Percentiles rank a stretch among this genome's conserved stretches.
Conservation (phyloP, 2,888 invertebrate genomes). For the Oscheius sp. region DNA sequence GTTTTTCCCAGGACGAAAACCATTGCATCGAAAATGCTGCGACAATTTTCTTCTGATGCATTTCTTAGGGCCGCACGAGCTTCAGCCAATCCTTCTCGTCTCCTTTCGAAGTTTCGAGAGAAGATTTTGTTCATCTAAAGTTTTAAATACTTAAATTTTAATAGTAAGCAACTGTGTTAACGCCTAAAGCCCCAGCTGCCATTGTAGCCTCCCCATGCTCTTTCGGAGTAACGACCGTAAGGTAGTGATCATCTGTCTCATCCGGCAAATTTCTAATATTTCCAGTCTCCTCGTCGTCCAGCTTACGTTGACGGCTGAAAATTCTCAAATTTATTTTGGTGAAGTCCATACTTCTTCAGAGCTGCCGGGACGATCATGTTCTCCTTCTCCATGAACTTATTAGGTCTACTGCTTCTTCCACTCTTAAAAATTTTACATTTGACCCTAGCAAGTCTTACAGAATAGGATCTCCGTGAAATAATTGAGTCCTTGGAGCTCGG, state of each 20-base stretch:
- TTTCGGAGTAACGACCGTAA: conserved; percentile 11
- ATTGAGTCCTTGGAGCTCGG: conserved; percentile 35
- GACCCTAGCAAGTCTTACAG: not conserved
- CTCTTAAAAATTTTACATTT: not conserved
- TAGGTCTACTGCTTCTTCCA: conserved; percentile 22
- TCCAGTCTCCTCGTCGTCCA: conserved; percentile 16
- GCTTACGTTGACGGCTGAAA: conserved; percentile 18
- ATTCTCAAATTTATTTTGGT: no score
- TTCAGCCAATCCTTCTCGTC: conserved; percentile 43
- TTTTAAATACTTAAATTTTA: not conserved
- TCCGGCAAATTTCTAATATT: conserved; percentile 21
- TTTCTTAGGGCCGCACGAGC: conserved; percentile 33
- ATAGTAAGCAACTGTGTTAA: conserved; percentile 27
- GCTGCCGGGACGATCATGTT: conserved; percentile 64
- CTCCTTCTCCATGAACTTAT: conserved; percentile 61
- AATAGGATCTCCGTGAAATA: conserved; percentile 18
- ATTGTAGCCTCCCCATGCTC: conserved; percentile 21
- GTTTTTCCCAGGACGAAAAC: conserved; percentile 44
- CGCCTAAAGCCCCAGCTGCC: conserved; percentile 33
- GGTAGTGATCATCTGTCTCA: conserved; percentile 17
- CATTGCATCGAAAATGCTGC: conserved; percentile 41
- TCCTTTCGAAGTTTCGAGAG: conserved; percentile 37
- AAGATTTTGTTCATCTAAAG: conserved; percentile 42
- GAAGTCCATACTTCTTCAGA: conserved; percentile 38
- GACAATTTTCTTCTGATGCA: conserved; percentile 27